Evolutionary conservation across 2,888 invertebrate species (phyloP), one percentile per base, ranked within the genome.

Genomic region (Calliphora vomitoria): DNA sequence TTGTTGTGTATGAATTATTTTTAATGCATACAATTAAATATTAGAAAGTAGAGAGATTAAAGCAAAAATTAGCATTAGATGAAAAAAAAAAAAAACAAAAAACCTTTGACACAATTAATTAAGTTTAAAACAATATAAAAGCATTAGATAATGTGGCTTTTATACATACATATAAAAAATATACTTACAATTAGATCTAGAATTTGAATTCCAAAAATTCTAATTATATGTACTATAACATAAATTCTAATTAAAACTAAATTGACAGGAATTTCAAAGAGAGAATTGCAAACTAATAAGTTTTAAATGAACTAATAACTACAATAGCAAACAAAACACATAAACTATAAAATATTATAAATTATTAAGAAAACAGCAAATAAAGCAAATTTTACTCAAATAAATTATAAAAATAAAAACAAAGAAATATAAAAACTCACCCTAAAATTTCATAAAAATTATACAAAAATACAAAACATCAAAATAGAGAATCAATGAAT

Each of bases 1-100:
- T 85, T 87, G 82, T 82, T 87, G 87, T 87, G 82, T 87, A 87
- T 85, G 78, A 87, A 84, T 79, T 79, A 87, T 76, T 87, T 81
- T 86, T 80, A 80, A 79, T 68, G 41, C 64, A 47, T 74, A 82
- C 50, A 72, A 68, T 81, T 78, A 78, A 74, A 72, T 55, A 50
- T 75, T 78, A 87, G 71, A 58, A 87, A 58, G 74, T 82, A 85
- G 87, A 85, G 76, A 86, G 79, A 82, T 80, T 85, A 85, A 68
- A 69, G 8, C 55, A 74, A 72, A 83, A 72, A 75, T 62, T 84
- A 87, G 62, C 3, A 69, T 84, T 84, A 72, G 71, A 50, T 64
- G 75, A 68, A 69, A 55, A 72, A 60, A 58, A 53, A 25, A 35
- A 18, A 62, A 31, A 64, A 58, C 11, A 68, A 50, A 41, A 66